Base-by-base conservation (phyloP, 2,888 invertebrate species). In the Ormyrus labotus region DNA sequence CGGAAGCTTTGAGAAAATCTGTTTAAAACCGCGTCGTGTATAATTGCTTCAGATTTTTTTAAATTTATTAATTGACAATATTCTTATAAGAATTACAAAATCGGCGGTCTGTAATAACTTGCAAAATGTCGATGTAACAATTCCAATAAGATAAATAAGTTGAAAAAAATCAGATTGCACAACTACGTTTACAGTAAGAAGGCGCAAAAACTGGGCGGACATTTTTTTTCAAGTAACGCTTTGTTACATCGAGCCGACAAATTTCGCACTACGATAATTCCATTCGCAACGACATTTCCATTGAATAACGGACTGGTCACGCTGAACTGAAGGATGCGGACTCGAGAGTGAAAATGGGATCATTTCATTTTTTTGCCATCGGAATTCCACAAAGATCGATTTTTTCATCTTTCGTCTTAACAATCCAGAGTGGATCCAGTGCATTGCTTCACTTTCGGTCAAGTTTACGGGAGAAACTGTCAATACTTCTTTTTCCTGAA, bases 251-350 rank as follows among this genome's bases (percentile, higher is more conserved):
- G 34, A 34, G 34, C 34, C 34, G 34, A 34, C 34, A 3, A 34
- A 34, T 34, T 34, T 34, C 34, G 34, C 34, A 34, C 34, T 34
- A 4, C 3, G 3, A 34, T 34, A 34, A 34, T 34, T 4, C 4
- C 34, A 34, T 4, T 34, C 34, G 4, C 34, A 34, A 34, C 48
- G 19, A 57, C 60, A 70, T 69, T 63, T 77, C 57, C 60, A 48
- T 70, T 50, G 70, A 70, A 74, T 73, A 79, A 79, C 74, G 74
- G 69, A 79, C 74, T 64, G 48, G 58, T 73, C 63, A 79, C 63
- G 74, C 19, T 19, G 19, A 19, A 19, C 19, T 13, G 13, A 19
- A 19, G 19, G 1, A 19, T 19, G 19, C 19, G 1, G 19, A 19
- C 19, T 34, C 63, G 73, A 79, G 69, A 79, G 79, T 64, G 74